These are phyloP conservation scores for Anguilla pacifica DNA, from an alignment of 2,797 vertebrate genomes.

Conservation along the genomic window DNA sequence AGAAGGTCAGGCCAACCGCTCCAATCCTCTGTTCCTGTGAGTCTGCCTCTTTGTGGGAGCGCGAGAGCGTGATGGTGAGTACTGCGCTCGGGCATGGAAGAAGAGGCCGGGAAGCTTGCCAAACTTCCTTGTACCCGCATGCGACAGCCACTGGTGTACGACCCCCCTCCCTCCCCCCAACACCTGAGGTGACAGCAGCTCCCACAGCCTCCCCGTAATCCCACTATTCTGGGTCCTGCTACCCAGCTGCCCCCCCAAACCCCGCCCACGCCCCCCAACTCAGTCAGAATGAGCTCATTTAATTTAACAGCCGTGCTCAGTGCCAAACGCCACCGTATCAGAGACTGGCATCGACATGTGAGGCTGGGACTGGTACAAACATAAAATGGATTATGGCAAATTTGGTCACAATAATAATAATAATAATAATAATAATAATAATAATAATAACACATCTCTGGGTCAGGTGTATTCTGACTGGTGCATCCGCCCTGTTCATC, in stretches of 20 bases:
- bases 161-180: background rate
- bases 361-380: too few relatives aligned
- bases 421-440: background rate
- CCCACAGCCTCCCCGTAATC: background rate
- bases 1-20: background rate
- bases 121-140: background rate
- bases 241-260: background rate
- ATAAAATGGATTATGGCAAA: too few relatives aligned
- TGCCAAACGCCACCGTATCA: too few relatives aligned
- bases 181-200: background rate
- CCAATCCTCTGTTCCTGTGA: background rate
- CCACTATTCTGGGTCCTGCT: background rate
- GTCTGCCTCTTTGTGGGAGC: background rate
- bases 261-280: too few relatives aligned
- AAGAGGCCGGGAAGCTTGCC: background rate
- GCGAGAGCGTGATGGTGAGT: background rate
- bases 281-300: too few relatives aligned
- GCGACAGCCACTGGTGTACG: background rate
- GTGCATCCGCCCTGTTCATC: background rate
- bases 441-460: background rate
- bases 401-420: too few relatives aligned
- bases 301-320: too few relatives aligned
- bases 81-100: background rate
- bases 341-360: too few relatives aligned
- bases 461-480: background rate